Conservation (phyloP, 2,113 vertebrate genomes). For the Alaudala cheleensis region DNA sequence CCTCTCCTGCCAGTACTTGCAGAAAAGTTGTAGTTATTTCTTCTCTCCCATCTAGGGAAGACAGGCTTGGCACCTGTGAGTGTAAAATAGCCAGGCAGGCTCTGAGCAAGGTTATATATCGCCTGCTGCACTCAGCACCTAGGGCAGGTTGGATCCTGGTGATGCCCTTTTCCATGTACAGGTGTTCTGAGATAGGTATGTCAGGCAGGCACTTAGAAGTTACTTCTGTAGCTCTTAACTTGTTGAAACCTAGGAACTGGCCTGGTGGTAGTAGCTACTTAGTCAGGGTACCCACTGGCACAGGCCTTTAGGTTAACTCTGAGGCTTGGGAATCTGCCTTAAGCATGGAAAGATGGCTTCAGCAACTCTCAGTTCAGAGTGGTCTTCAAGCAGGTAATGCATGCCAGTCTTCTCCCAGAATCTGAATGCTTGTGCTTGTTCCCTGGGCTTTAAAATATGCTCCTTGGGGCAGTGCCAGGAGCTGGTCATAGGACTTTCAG, state of each 20-base stretch:
- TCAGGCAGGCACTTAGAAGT: background rate
- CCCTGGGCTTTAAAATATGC: background rate
- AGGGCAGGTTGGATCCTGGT: background rate
- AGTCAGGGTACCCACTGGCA: background rate
- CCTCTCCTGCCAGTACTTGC: background rate
- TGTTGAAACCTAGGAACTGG: background rate
- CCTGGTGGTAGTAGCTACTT: background rate
- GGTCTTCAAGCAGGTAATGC: background rate
- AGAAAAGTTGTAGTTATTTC: background rate
- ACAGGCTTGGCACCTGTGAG: background rate
- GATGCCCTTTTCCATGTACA: background rate
- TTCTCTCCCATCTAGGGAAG: background rate
- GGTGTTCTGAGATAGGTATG: background rate
- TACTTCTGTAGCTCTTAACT: background rate
- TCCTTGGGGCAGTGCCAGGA: background rate
- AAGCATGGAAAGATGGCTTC: background rate
- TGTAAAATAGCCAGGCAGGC: background rate
- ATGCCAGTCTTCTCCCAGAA: background rate
- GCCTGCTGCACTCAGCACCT: background rate
- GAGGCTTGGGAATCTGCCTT: background rate
- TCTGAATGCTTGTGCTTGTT: background rate
- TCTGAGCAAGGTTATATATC: accelerated
- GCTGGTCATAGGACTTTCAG: background rate
- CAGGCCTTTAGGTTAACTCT: background rate
- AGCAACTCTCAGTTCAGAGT: background rate